A percentile compares a stretch with the other conserved stretches of the same genome.
Evolutionary conservation across 1,140 invertebrate species (phyloP).

Genomic region (Drosophila murphyi): DNA sequence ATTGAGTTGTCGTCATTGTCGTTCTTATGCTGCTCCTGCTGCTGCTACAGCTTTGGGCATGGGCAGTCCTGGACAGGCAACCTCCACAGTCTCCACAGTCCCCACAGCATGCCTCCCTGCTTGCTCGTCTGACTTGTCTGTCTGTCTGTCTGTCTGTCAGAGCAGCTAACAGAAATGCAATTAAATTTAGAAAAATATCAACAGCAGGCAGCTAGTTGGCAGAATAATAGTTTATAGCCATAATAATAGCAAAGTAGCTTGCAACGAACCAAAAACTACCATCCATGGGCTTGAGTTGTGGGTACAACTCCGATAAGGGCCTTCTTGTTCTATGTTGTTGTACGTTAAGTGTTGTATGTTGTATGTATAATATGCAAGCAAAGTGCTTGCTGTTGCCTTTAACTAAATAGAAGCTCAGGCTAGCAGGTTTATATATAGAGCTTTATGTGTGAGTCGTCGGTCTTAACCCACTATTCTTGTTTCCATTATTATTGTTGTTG

Average conservation of each 20-base stretch:
- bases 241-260: slow-evolving; percentile 59
- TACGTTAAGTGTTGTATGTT: neutral
- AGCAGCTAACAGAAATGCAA: slow-evolving; percentile 67
- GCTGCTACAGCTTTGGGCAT: slow-evolving; percentile 28
- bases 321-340: slow-evolving; percentile 23
- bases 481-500: slow-evolving; percentile 33
- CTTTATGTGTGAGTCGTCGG: neutral
- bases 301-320: neutral
- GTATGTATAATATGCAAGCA: slow-evolving; percentile 56
- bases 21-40: slow-evolving; percentile 12
- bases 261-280: slow-evolving; percentile 22
- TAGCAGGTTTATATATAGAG: slow-evolving; percentile 34
- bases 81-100: neutral
- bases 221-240: slow-evolving; percentile 80
- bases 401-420: slow-evolving; percentile 70
- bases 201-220: slow-evolving; percentile 60
- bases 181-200: slow-evolving; percentile 83
- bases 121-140: neutral
- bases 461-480: slow-evolving; percentile 11
- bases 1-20: slow-evolving; percentile 70
- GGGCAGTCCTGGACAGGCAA: neutral
- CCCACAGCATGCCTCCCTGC: neutral
- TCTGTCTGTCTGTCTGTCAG: slow-evolving; percentile 1
- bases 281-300: neutral
- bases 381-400: slow-evolving; percentile 74